Percentiles rank a stretch among this genome's conserved stretches.
Conservation (phyloP, 2,113 vertebrate species). For the Amblyornis subalaris region DNA sequence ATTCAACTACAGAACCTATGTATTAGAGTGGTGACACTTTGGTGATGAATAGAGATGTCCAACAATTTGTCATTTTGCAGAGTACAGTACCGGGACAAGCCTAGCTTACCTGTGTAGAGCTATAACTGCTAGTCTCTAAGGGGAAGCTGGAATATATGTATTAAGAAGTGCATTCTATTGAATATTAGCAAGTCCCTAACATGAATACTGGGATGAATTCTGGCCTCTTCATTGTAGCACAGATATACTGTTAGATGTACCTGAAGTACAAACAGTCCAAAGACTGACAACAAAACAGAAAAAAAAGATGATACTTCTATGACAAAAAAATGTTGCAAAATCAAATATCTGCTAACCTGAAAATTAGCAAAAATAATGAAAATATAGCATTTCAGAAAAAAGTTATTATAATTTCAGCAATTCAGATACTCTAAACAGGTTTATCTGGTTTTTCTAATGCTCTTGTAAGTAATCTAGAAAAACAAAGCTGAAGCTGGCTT, state of each 20-base stretch:
- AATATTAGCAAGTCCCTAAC: neutral
- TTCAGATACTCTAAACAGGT: neutral
- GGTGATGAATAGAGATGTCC: neutral
- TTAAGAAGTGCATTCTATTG: neutral
- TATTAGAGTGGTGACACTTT: neutral
- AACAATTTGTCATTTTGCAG: neutral
- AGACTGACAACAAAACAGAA: neutral
- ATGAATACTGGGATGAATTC: neutral
- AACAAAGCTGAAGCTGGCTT: neutral
- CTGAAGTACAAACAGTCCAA: neutral
- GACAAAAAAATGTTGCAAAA: neutral
- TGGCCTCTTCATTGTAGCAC: neutral
- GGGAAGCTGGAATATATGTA: neutral
- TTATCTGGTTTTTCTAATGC: neutral
- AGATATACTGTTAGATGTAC: neutral
- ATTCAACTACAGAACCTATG: neutral
- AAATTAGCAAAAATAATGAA: neutral
- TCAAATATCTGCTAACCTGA: neutral
- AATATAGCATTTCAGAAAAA: neutral
- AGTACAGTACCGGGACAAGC: neutral
- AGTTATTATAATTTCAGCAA: neutral
- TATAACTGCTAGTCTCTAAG: neutral
- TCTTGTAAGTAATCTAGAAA: neutral
- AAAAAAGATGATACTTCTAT: neutral
- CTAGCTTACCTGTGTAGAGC: neutral